Conservation (phyloP, 2,888 invertebrate species). For the Cerastoderma edule region DNA sequence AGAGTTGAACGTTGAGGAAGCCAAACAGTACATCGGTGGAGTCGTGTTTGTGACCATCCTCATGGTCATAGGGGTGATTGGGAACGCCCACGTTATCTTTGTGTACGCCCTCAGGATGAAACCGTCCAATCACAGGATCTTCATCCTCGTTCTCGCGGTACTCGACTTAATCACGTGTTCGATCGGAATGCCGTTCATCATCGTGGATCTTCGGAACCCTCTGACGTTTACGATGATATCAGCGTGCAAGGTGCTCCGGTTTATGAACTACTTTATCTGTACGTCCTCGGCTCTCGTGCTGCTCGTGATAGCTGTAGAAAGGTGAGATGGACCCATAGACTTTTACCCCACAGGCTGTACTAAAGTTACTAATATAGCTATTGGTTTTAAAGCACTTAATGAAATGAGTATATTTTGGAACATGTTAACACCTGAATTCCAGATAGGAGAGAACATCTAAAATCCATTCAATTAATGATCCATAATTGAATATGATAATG, state of each 20-base stretch:
- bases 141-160: constrained; percentile 49
- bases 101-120: constrained; percentile 54
- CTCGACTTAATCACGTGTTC: constrained; percentile 55
- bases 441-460: no score
- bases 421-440: no score
- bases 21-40: constrained; percentile 54
- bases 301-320: constrained; percentile 53
- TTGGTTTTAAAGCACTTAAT: no score
- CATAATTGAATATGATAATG: no score
- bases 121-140: constrained; percentile 58
- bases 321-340: no score
- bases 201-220: constrained; percentile 55
- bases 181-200: constrained; percentile 61
- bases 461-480: no score
- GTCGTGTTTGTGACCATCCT: constrained; percentile 54
- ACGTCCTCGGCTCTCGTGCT: constrained; percentile 44
- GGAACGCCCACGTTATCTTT: constrained; percentile 59
- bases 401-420: no score
- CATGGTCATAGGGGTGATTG: constrained; percentile 57
- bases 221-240: constrained; percentile 47
- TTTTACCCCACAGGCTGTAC: no score
- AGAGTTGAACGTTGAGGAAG: constrained; percentile 46
- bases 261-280: constrained; percentile 54
- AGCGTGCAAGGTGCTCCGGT: constrained; percentile 56
- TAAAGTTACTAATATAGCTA: no score